Evolutionary conservation across 2,888 invertebrate genomes (phyloP), one percentile per base, ranked within the genome.

Genomic region (Cryptus armator): DNA sequence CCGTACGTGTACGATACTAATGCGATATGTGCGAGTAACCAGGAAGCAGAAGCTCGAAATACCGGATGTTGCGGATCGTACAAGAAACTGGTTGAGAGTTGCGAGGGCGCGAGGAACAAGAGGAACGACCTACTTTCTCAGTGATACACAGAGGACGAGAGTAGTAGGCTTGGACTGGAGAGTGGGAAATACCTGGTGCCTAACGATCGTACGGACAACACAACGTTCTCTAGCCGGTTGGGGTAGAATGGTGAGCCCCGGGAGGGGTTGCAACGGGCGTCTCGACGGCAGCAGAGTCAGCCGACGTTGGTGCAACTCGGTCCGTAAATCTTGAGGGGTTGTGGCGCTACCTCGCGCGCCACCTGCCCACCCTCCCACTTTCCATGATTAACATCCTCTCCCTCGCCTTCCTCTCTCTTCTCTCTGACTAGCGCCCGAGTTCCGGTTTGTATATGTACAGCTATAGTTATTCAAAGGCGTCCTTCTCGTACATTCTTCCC

Each of bases 301-400:
- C 74, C 82, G 67, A 72, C 82, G 77, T 74, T 43, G 77, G 77
- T 81, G 66, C 81, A 79, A 75, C 85, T 85, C 75, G 70, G 75
- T 85, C 81, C 85, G 85, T 85, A 82, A 82, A 85, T 85, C 85
- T 82, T 82, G 79, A 76, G 79, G 37, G 82, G 59, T 76, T 79
- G 85, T 67, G 71, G 37, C 75, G 85, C 79, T 85, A 84, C 81
- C 84, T 75, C 48, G 68, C 74, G 66, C 77, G 46, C 77, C 77
- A 82, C 82, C 82, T 82, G 77, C 75, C 82, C 82, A 76, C 70
- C 82, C 70, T 79, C 75, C 82, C 85, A 76, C 85, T 85, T 85
- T 76, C 82, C 79, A 79, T 85, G 85, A 85, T 85, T 82, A 85
- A 85, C 82, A 82, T 82, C 85, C 79, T 82, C 67, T 37, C 72